phyloP scores from a whole-genome alignment of 2,888 invertebrate genomes.

The Ochropleura plecta region DNA sequence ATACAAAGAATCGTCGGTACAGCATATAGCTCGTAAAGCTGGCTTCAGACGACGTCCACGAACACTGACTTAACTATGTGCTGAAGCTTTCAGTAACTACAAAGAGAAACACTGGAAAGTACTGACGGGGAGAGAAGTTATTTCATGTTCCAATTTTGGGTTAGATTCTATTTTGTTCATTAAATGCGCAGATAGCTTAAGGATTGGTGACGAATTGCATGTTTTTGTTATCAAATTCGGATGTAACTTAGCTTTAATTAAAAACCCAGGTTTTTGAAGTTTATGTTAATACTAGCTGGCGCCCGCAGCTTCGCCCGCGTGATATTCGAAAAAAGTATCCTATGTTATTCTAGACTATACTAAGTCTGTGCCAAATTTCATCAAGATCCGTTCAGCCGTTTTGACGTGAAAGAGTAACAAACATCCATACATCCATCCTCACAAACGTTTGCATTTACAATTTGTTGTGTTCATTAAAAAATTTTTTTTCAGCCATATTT shows the following conservation, averaged over 20 bases:
- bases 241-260: not conserved
- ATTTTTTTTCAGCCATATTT: not conserved
- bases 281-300: not conserved
- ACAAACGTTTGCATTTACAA: no score
- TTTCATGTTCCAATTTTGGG: slow-evolving; percentile 5
- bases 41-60: slow-evolving; percentile 80
- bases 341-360: no score
- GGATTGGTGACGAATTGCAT: not conserved
- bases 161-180: not conserved
- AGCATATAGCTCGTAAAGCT: slow-evolving; percentile 77
- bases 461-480: no score
- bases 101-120: slow-evolving; percentile 67
- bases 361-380: no score
- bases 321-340: no score
- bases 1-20: slow-evolving; percentile 80
- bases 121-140: slow-evolving; percentile 42
- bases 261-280: not conserved
- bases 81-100: slow-evolving; percentile 78
- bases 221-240: not conserved
- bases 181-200: not conserved
- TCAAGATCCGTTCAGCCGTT: no score
- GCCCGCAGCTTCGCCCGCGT: no score
- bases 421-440: no score
- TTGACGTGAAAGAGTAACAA: no score
- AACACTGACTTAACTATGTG: slow-evolving; percentile 80